Conservation (phyloP, 1,140 invertebrate species). For the Drosophila gunungcola region DNA sequence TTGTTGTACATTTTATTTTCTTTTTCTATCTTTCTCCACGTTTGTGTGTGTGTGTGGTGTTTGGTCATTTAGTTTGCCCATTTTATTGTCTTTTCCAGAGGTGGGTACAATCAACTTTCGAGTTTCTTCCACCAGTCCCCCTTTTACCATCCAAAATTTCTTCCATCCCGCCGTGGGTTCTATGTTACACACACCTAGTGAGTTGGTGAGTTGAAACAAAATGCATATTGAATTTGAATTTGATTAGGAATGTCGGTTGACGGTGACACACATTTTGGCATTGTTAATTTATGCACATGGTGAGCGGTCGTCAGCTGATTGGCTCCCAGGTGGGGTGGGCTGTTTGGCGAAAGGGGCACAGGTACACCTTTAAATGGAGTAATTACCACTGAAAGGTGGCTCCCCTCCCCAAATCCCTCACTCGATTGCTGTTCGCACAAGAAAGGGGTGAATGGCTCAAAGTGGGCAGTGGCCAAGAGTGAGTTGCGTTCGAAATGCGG, state of each 20-base stretch:
- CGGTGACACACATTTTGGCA: slow-evolving; percentile 51
- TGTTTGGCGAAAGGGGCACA: slow-evolving; percentile 2
- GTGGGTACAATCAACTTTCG: slow-evolving; percentile 33
- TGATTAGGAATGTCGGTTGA: slow-evolving; percentile 55
- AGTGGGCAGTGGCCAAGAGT: slow-evolving; percentile 43
- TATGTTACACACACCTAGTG: neutral
- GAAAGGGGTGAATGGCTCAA: slow-evolving; percentile 64
- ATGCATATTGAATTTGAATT: slow-evolving; percentile 65
- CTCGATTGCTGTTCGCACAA: slow-evolving; percentile 5
- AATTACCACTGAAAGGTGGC: slow-evolving; percentile 75
- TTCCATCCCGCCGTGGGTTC: neutral
- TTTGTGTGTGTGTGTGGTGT: slow-evolving; percentile 5
- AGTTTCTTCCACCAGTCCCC: neutral
- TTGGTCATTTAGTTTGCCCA: slow-evolving; percentile 65
- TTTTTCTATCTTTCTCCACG: neutral
- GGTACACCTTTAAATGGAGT: slow-evolving; percentile 59
- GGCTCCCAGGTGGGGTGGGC: slow-evolving; percentile 13
- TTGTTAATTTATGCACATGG: slow-evolving; percentile 61
- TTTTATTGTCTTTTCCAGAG: slow-evolving; percentile 67
- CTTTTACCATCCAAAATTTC: slow-evolving; percentile 3
- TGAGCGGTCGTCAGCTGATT: slow-evolving; percentile 39
- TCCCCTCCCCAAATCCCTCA: neutral
- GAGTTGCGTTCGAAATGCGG: slow-evolving; percentile 40
- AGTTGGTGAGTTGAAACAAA: slow-evolving; percentile 28
- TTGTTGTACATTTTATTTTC: slow-evolving; percentile 4